Percentiles rank a stretch among this genome's conserved stretches.
Evolutionary conservation across 1,140 invertebrate genomes (phyloP).

Genomic region (Catajapyx aquilonaris): DNA sequence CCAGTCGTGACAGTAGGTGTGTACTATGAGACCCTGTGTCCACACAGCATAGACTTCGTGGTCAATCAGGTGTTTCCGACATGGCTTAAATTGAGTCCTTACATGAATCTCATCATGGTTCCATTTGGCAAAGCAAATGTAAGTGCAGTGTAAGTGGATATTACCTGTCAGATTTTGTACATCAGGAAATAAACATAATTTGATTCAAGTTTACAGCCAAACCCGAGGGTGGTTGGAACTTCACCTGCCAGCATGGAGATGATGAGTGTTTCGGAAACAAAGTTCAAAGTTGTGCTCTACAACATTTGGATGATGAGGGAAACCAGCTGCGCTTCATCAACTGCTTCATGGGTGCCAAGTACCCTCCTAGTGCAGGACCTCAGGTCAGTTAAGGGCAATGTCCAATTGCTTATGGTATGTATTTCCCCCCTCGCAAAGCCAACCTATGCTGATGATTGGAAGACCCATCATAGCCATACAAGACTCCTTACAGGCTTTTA

Average conservation of each 20-base stretch:
- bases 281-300: neutral
- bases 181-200: neutral
- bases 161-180: too few species aligned
- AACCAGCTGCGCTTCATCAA: neutral
- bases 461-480: too few species aligned
- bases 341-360: slow-evolving; percentile 6
- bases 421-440: too few species aligned
- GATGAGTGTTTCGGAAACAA: slow-evolving; percentile 2
- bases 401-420: too few species aligned
- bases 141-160: too few species aligned
- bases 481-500: too few species aligned
- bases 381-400: too few species aligned
- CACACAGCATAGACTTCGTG: slow-evolving; percentile 26
- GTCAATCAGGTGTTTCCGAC: slow-evolving; percentile 19
- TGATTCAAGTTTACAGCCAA: slow-evolving; percentile 5
- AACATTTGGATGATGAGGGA: neutral
- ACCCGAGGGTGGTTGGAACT: slow-evolving; percentile 1
- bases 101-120: slow-evolving; percentile 9
- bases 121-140: slow-evolving; percentile 30
- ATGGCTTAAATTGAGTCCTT: slow-evolving; percentile 2
- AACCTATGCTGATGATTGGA: too few species aligned
- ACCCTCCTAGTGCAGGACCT: neutral
- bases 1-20: slow-evolving; percentile 16
- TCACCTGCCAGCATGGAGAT: slow-evolving; percentile 3
- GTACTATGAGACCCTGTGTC: slow-evolving; percentile 30